Conservation (phyloP, 1,140 invertebrate species). For the Helicoverpa zea region DNA sequence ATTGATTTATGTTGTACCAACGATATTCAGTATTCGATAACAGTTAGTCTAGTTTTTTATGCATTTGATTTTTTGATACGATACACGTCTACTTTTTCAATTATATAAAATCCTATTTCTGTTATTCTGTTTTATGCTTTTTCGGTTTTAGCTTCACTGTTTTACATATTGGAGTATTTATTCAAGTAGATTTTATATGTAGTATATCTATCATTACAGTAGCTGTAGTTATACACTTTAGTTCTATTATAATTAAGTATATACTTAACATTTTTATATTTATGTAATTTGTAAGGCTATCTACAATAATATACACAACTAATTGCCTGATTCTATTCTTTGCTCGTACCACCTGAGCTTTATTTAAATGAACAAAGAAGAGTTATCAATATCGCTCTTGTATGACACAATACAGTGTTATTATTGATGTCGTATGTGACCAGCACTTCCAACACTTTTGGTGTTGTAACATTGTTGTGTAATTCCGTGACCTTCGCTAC, state of each 20-base stretch:
- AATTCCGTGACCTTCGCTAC: neutral
- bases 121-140: neutral
- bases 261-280: neutral
- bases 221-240: neutral
- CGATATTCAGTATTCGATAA: slow-evolving; percentile 19
- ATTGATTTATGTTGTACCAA: slow-evolving; percentile 38
- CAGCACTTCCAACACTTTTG: slow-evolving; percentile 23
- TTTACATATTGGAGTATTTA: neutral
- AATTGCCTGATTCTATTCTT: no score
- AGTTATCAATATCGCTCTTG: neutral
- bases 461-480: neutral
- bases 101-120: neutral
- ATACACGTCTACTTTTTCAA: neutral
- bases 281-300: neutral
- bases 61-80: slow-evolving; percentile 1
- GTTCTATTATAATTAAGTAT: neutral
- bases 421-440: slow-evolving; percentile 5
- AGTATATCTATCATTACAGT: neutral
- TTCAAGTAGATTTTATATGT: neutral
- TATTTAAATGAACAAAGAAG: neutral
- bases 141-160: neutral
- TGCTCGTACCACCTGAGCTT: neutral
- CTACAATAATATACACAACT: no score
- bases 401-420: neutral
- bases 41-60: neutral